Conservation (phyloP, 2,113 vertebrate species). For the Lepus europaeus region DNA sequence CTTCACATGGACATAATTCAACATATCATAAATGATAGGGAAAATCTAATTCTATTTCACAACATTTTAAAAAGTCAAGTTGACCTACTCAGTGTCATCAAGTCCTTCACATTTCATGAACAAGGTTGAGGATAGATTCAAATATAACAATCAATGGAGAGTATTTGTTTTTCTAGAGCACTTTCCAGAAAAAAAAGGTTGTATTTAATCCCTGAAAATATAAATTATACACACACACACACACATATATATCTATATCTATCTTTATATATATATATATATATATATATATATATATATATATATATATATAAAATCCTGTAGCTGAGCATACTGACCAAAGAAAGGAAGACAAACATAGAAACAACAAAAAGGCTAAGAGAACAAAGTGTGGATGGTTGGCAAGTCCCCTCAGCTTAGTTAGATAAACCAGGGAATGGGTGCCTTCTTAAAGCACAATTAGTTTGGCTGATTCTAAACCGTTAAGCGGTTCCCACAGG, state of each 20-base stretch:
- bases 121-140: neutral
- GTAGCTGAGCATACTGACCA: neutral
- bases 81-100: neutral
- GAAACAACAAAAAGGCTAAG: neutral
- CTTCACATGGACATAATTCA: neutral
- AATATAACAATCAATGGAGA: conserved; percentile 13
- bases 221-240: neutral
- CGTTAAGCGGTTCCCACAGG: conserved; percentile 29
- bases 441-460: neutral
- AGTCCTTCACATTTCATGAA: neutral
- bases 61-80: neutral
- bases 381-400: conserved; percentile 2
- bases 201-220: conserved; percentile 36
- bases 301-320: neutral
- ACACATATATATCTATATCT: no score
- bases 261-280: no score
- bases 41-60: conserved; percentile 13
- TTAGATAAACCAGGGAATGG: neutral
- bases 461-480: conserved; percentile 22
- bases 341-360: neutral
- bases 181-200: conserved; percentile 23
- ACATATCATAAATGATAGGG: neutral
- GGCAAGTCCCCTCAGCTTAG: neutral
- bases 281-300: no score
- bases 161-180: neutral